phyloP scores from a whole-genome alignment of 2,888 invertebrate species.

The Rhingia rostrata region DNA sequence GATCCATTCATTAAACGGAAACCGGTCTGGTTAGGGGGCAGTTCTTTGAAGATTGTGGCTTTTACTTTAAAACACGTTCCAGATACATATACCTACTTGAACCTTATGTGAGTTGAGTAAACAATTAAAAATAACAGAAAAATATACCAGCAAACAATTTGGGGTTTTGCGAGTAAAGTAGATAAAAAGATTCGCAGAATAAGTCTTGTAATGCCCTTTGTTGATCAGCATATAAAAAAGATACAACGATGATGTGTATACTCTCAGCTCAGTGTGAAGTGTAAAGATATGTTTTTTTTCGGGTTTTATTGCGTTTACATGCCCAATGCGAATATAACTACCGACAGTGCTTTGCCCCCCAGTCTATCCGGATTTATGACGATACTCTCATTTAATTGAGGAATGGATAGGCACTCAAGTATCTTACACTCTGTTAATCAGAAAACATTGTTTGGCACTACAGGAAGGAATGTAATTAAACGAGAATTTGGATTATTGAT shows the following conservation, averaged over 20 bases:
- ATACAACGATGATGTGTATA: slow-evolving; percentile 1
- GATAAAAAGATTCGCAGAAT: slow-evolving; percentile 42
- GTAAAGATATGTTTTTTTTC: slow-evolving; percentile 20
- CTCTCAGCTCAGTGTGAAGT: slow-evolving; percentile 11
- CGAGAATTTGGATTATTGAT: slow-evolving; percentile 11
- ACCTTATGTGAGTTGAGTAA: background rate
- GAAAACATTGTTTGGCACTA: slow-evolving; percentile 43
- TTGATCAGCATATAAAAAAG: background rate
- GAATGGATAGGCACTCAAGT: slow-evolving; percentile 13
- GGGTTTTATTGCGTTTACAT: slow-evolving; percentile 47
- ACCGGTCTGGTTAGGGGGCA: slow-evolving; percentile 30
- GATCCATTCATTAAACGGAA: slow-evolving; percentile 25
- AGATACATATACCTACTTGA: background rate
- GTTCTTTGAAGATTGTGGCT: background rate
- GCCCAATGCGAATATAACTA: slow-evolving; percentile 21
- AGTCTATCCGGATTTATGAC: background rate
- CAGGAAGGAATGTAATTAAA: slow-evolving; percentile 11
- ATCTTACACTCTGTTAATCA: slow-evolving; percentile 35
- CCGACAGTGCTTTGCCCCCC: no score
- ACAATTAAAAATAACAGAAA: slow-evolving; percentile 17
- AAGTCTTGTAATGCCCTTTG: slow-evolving; percentile 46
- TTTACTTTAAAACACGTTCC: slow-evolving; percentile 38
- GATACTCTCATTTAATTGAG: slow-evolving; percentile 1
- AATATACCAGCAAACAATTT: slow-evolving; percentile 15
- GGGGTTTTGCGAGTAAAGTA: slow-evolving; percentile 9